Evolutionary conservation across 2,888 invertebrate genomes (phyloP), one percentile per base, ranked within the genome.

Genomic region (Dermolepida albohirtum): DNA sequence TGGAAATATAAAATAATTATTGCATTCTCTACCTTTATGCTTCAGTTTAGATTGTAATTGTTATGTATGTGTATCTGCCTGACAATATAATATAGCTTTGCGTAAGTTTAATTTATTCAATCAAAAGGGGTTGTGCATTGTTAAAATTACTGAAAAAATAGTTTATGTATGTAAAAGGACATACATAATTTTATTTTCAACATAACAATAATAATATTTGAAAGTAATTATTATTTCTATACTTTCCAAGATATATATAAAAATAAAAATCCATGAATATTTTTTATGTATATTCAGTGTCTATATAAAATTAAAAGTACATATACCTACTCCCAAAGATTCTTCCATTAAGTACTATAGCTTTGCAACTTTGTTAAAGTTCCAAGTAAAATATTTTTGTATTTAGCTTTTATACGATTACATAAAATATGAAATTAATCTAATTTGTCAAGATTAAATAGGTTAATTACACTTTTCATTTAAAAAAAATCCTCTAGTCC

Each of bases 321-420:
- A 34, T 17, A 44, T 8, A 16, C 16, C 47, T 17, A 29, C 10
- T 34, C 47, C 47, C 16, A 29, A 47, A 16, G 34, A 29, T 29
- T 62, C 59, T 62, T 62, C 59, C 59, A 62, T 41, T 55, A 10
- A 52, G 40, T 55, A 57, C 43, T 14, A 27, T 11, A 47, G 39
- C 47, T 47, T 62, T 34, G 34, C 59, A 39, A 34, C 59, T 47
- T 62, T 27, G 16, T 64, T 54, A 27, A 50, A 43, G 14, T 11
- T 51, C 51, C 52, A 41, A 64, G 50, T 54, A 64, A 64, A 64
- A 44, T 54, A 43, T 64, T 64, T 64, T 27, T 63, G 27, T 51
- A 51, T 64, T 50, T 64, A 64, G 64, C 64, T 64, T 64, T 64
- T 64, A n/a, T 64, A 64, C 52, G 41, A 29, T 29, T 43, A 12